Base-by-base conservation (phyloP, 2,113 vertebrate species). In the Sula dactylatra region DNA sequence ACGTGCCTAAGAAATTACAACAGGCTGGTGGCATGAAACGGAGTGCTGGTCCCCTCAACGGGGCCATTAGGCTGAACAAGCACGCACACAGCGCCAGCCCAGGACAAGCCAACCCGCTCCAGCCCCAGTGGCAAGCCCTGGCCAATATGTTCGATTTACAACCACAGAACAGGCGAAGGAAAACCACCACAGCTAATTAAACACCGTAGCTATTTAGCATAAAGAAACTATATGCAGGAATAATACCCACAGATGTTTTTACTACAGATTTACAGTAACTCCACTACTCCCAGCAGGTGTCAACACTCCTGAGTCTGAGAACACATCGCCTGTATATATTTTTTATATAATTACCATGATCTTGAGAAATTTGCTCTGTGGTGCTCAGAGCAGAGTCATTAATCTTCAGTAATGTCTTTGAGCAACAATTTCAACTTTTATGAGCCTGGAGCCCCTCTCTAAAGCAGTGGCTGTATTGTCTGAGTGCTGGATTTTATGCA, bases 381-480 rank as follows among this genome's bases (percentile, higher is more conserved):
- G 64, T 34, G 52, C 90, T 93, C 56, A 26, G 40, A 82, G 70
- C 45, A 81, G 27, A 69, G 58, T 89, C 80, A 95, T 97, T 97
- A 95, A 97, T 97, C 91, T 94, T 74, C 72, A 67, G 82, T 86
- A 93, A 94, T 96, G 94, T 93, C 96, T 89, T 88, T 86, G 73
- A 97, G 90, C 82, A 94, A 88, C 71, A 92, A 64, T 81, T 97
- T 92, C 83, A 97, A 95, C 80, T 97, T 94, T 90, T 61, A 87
- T 45, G 77, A 93, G 96, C 62, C 90, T n/a, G 65, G 21, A 97
- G 93, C 47, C 87, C 47, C 88, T 93, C 71, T 73, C 59, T 52
- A 55, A 82, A 86, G 90, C 71, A 69, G 66, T 5, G 38, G 31
- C 40, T 89, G 71, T 67, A 85, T 72, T 90, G 82, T 88, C 64